Evolutionary conservation across 2,113 vertebrate species (phyloP).

Genomic region (Melanostigma gelatinosum): DNA sequence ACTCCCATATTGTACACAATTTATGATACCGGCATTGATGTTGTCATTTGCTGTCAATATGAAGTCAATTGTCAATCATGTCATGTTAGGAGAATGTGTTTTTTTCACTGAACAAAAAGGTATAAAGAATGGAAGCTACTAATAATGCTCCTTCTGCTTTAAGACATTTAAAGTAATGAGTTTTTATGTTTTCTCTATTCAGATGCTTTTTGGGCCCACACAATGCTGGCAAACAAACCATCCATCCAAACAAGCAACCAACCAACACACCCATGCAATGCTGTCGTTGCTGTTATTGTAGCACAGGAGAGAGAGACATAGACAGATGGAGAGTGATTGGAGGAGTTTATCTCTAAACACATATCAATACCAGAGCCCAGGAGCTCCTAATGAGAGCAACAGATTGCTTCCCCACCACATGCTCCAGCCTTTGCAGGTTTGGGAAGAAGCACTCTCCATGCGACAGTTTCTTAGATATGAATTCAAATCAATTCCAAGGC

Average conservation of each 20-base stretch:
- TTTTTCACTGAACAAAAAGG: not conserved
- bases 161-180: not conserved
- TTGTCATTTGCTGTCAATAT: not conserved
- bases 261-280: constrained; percentile 15
- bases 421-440: constrained; percentile 20
- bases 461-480: not conserved
- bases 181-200: not conserved
- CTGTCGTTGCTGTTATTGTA: constrained; percentile 6
- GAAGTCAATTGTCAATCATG: not conserved
- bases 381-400: constrained; percentile 37
- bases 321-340: constrained; percentile 42
- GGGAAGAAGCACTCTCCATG: not conserved
- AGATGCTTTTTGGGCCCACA: constrained; percentile 1
- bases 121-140: not conserved
- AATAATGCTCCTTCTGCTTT: not conserved
- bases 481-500: not conserved
- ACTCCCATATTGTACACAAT: not conserved
- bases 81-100: not conserved
- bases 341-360: constrained; percentile 49
- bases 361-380: constrained; percentile 35
- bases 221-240: not conserved
- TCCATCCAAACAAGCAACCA: not conserved
- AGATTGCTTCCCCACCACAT: constrained; percentile 33
- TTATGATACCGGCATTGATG: not conserved
- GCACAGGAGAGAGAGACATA: constrained; percentile 9